Evolutionary conservation across 2,888 invertebrate genomes (phyloP).

Genomic region (Plusia festucae): DNA sequence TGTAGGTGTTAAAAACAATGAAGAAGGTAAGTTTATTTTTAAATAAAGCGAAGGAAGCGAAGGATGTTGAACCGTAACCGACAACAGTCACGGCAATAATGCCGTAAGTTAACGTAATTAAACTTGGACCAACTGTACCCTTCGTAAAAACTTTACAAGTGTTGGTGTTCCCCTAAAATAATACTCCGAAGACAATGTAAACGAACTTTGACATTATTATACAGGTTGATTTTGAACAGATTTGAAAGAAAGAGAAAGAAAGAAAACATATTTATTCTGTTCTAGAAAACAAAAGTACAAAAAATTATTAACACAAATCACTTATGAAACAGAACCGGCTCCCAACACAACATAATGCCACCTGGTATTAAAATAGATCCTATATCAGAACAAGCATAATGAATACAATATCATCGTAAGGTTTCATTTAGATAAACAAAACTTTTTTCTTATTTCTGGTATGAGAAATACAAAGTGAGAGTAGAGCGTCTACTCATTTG

Average conservation of each 20-base stretch:
- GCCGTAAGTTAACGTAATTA: slow-evolving; percentile 18
- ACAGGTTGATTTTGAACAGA: neutral
- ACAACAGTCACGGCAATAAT: slow-evolving; percentile 25
- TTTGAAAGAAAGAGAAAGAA: neutral
- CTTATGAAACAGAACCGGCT: too few species aligned
- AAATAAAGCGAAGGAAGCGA: slow-evolving; percentile 8
- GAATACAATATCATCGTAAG: too few species aligned
- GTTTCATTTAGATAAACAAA: too few species aligned
- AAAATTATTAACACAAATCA: too few species aligned
- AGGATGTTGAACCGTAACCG: slow-evolving; percentile 18
- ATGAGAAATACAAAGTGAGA: too few species aligned
- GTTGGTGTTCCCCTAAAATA: slow-evolving; percentile 20
- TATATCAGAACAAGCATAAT: too few species aligned
- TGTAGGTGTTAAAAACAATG: neutral
- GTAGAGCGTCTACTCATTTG: too few species aligned
- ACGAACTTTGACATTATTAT: slow-evolving; percentile 22
- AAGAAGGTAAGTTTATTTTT: slow-evolving; percentile 2
- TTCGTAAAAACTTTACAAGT: slow-evolving; percentile 20
- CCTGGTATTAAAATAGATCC: too few species aligned
- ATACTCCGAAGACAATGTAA: slow-evolving; percentile 12
- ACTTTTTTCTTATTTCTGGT: too few species aligned
- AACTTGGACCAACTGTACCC: slow-evolving; percentile 19
- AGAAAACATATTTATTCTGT: too few species aligned
- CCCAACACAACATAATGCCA: too few species aligned
- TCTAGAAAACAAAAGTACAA: too few species aligned